These are phyloP conservation scores for Trachelus troglodyta DNA, from an alignment of 2,888 invertebrate genomes.

Conservation along the genomic window DNA sequence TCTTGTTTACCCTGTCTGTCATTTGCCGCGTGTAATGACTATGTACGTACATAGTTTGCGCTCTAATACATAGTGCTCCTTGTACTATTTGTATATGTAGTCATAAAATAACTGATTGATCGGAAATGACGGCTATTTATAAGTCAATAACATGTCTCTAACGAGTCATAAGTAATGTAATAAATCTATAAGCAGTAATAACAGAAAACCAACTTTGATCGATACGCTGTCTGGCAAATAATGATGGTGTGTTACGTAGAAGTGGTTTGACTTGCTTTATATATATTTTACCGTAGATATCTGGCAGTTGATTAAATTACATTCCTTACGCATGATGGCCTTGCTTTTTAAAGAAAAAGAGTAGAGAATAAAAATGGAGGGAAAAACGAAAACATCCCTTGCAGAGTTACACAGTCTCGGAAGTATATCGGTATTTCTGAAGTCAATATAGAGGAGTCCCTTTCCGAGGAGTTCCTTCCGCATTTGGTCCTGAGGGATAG, in stretches of 20 bases:
- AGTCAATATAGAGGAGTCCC: slow-evolving; percentile 36
- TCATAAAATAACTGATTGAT: neutral
- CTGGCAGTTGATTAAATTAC: neutral
- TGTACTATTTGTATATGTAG: neutral
- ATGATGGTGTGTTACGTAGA: neutral
- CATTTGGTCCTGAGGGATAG: slow-evolving; percentile 32
- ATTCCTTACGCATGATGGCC: neutral
- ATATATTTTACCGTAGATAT: no score
- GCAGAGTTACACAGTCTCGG: slow-evolving; percentile 13
- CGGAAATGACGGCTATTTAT: neutral
- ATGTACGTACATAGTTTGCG: no score
- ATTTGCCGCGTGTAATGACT: no score
- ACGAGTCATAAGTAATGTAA: no score
- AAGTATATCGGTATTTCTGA: slow-evolving; percentile 41
- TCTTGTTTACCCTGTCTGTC: no score
- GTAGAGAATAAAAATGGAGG: neutral
- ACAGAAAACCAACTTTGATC: neutral
- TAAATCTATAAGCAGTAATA: neutral
- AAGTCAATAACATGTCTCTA: neutral
- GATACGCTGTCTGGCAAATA: neutral
- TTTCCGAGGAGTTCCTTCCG: slow-evolving; percentile 19
- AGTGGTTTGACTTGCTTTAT: neutral
- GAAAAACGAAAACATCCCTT: neutral
- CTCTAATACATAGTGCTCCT: neutral
- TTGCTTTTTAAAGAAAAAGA: neutral